Base-by-base conservation (phyloP, 2,888 invertebrate genomes). In the Linnaemya tessellans region DNA sequence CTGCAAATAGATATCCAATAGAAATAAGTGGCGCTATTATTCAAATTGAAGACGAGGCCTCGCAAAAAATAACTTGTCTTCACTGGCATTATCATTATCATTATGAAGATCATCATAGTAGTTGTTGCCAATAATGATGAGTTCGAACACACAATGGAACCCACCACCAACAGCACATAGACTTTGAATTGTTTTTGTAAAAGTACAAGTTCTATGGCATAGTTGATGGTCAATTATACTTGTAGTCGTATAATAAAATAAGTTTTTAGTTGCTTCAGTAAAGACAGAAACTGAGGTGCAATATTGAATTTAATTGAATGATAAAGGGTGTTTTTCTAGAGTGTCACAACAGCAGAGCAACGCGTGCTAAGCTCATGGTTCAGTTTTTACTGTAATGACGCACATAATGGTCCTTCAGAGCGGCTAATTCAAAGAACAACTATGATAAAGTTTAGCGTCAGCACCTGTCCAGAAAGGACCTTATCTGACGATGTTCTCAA, bases 191-290 rank as follows among this genome's bases (percentile, higher is more conserved):
- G 22, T 30, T 22, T 25, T 43, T 79, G 41, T 30, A 58, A 43
- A 41, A 25, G 49, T 67, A 51, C 81, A 84, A 87, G 87, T 84
- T 87, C 86, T 87, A 84, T 86, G 87, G 86, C 84, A 84, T 80
- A 83, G 70, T 86, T 86, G 87, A 86, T 84, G 87, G 87, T 85
- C 87, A 87, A 65, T 81, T 65, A 67, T 18, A 38, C 30, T 62
- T 54, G 58, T 58, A 60, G 18, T 60, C 3, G 58, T 60, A 15
- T 30, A 46, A 43, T 25, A 35, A 30, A 70, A 56, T 70, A 46
- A 38, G n/a, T 73, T 73, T 80, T 58, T 18, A 10, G 1, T 65
- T 3, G 25, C 38, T 56, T 46, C 38, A 25, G 25, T 41, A 41
- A 38, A 43, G 41, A 30, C 11, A 60, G 30, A 77, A 56, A 30